Conservation (phyloP, 64 coral and sea anemone genomes). For the Montipora capricornis region DNA sequence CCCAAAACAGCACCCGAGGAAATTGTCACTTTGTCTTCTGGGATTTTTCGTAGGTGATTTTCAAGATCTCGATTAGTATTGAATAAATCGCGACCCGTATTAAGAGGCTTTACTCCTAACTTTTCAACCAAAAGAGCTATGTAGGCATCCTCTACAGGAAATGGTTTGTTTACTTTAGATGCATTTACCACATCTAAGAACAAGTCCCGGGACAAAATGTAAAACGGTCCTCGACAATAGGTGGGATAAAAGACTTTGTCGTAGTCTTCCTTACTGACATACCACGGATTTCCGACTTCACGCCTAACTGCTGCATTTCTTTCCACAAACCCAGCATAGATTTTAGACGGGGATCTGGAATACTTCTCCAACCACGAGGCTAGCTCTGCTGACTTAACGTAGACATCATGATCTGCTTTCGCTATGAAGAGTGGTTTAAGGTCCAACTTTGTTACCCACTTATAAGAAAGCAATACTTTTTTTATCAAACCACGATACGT, state of each 20-base stretch:
- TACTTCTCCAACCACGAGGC: not conserved
- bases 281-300: not conserved
- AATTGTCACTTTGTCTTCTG: not conserved
- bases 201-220: conserved; percentile 31
- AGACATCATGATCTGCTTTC: conserved; percentile 56
- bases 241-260: not conserved
- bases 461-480: conserved; percentile 27
- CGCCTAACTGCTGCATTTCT: not conserved
- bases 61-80: not conserved
- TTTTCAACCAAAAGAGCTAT: conserved; percentile 14
- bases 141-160: conserved; percentile 49
- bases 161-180: conserved; percentile 7
- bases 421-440: conserved; percentile 20
- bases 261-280: conserved; percentile 27
- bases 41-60: not conserved
- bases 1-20: not conserved
- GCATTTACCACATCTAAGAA: conserved; percentile 19
- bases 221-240: conserved; percentile 41
- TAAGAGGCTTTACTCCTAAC: not conserved
- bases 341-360: not conserved
- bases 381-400: conserved; percentile 32
- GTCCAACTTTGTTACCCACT: conserved; percentile 16
- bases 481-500: conserved; percentile 16
- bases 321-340: conserved; percentile 37
- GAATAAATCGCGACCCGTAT: not conserved